Conservation (phyloP, 2,888 invertebrate species). For the Congeria kusceri region DNA sequence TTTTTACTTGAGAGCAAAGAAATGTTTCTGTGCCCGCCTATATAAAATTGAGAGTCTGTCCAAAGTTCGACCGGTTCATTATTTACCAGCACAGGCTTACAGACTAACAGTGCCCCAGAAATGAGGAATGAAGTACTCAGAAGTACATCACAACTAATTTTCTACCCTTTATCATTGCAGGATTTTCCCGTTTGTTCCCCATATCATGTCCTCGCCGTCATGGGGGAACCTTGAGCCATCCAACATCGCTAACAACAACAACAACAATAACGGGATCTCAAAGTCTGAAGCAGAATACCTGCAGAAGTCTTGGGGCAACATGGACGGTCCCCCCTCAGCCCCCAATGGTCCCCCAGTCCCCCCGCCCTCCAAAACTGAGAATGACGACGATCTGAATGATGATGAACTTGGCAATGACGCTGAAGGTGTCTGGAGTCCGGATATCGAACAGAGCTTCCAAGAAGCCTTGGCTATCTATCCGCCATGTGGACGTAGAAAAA, state of each 20-base stretch:
- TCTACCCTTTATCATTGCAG: conserved; percentile 28
- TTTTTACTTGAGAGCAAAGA: no score
- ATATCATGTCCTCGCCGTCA: conserved; percentile 61
- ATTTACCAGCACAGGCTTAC: no score
- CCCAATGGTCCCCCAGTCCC: conserved; percentile 44
- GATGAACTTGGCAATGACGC: conserved; percentile 95
- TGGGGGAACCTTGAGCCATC: conserved; percentile 62
- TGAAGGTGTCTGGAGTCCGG: conserved; percentile 99
- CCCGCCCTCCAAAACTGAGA: conserved; percentile 50
- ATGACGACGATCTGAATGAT: conserved; percentile 59
- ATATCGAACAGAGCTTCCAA: conserved; percentile 99
- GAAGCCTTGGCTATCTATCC: conserved; percentile 99
- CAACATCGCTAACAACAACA: conserved; percentile 40
- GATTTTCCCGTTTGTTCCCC: conserved; percentile 58
- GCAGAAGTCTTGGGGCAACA: conserved; percentile 78
- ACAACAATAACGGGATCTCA: conserved; percentile 52
- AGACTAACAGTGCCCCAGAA: no score
- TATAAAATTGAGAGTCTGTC: no score
- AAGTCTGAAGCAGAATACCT: conserved; percentile 49
- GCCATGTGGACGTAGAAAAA: conserved; percentile 99
- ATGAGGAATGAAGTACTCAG: no score
- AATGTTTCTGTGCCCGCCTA: no score
- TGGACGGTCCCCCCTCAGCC: conserved; percentile 63
- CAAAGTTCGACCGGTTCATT: no score
- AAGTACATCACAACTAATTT: no score